phyloP scores from a whole-genome alignment of 1,140 invertebrate species.

The Lucilia sericata region DNA sequence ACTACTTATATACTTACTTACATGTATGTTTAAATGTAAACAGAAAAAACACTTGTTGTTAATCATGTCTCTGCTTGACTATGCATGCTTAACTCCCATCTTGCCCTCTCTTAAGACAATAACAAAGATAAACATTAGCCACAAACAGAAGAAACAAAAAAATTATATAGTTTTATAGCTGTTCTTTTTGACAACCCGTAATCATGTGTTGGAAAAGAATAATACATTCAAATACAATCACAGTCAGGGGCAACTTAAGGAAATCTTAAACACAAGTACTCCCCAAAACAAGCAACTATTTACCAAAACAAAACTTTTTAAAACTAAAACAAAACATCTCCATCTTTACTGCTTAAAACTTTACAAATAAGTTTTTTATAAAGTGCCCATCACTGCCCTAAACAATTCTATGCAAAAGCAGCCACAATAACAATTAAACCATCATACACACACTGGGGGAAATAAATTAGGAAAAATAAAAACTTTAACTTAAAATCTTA shows the following conservation, averaged over 20 bases:
- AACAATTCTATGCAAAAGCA: not conserved
- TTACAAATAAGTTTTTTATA: not conserved
- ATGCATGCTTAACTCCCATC: not conserved
- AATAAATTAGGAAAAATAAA: constrained; percentile 5
- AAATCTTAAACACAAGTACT: not conserved
- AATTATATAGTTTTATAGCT: not conserved
- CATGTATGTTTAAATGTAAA: not conserved
- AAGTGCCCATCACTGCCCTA: not conserved
- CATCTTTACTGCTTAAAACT: too few species aligned
- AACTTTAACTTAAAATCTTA: not conserved
- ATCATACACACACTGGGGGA: not conserved
- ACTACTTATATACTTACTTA: not conserved
- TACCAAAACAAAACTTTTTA: not conserved
- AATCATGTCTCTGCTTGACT: not conserved
- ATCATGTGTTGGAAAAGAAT: not conserved
- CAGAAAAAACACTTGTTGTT: constrained; percentile 15
- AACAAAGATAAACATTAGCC: too few species aligned
- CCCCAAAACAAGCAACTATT: not conserved
- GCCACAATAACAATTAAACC: not conserved
- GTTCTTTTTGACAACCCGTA: not conserved
- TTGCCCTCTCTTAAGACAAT: not conserved
- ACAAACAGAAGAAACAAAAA: not conserved
- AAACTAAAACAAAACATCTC: too few species aligned
- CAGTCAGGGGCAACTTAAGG: too few species aligned
- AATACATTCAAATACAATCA: too few species aligned